phyloP scores from a whole-genome alignment of 2,113 vertebrate genomes.

The Serinus canaria region DNA sequence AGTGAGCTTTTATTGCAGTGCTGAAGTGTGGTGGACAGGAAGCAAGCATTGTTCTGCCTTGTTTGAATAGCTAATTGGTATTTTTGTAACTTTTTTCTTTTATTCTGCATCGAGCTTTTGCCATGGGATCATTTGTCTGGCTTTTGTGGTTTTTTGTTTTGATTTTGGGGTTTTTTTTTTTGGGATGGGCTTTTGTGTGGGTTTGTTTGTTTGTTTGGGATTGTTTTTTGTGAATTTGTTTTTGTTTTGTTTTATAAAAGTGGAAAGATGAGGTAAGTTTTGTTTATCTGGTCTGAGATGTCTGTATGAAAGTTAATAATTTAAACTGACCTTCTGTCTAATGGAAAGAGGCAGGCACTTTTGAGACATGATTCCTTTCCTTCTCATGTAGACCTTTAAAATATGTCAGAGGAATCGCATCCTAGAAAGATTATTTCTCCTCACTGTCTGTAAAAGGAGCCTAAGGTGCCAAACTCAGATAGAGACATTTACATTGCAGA shows the following conservation, averaged over 20 bases:
- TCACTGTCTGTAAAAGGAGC: not conserved
- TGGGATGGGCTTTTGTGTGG: not conserved
- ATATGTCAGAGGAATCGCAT: not conserved
- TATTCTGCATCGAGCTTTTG: not conserved
- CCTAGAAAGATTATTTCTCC: conserved; percentile 1
- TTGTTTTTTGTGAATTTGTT: not conserved
- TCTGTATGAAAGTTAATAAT: not conserved
- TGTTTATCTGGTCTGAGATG: not conserved
- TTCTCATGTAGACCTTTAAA: not conserved
- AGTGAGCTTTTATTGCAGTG: not conserved
- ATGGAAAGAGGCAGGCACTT: not conserved
- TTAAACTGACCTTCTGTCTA: not conserved
- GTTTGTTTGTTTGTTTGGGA: not conserved
- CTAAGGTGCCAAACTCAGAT: conserved; percentile 22
- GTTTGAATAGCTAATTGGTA: not conserved
- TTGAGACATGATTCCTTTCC: not conserved
- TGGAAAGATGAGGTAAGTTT: not conserved
- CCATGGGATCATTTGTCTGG: not conserved
- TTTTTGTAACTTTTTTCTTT: not conserved
- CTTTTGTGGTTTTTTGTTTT: not conserved
- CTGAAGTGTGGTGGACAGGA: not conserved
- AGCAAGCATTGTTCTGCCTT: not conserved
- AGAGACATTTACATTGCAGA: conserved; percentile 30
- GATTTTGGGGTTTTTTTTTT: not conserved
- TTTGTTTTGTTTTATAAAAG: not conserved